Conservation (phyloP, 2,797 vertebrate species). For the Lagodon rhomboides region DNA sequence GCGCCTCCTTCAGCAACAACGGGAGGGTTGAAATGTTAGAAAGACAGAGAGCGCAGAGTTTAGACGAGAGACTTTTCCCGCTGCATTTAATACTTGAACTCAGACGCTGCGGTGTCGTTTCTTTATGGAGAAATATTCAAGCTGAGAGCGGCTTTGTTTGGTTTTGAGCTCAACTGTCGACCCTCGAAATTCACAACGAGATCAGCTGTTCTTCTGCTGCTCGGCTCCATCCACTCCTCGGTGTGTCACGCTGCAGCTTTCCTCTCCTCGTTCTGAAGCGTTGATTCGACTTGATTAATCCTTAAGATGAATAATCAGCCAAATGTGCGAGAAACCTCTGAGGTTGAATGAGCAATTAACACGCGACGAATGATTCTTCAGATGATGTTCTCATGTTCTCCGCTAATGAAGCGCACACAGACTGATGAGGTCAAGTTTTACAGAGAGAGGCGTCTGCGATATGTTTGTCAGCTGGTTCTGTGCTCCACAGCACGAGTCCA, state of each 20-base stretch:
- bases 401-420: neutral
- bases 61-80: neutral
- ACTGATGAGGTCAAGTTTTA: no score
- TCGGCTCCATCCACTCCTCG: neutral
- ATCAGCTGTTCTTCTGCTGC: neutral
- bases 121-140: slow-evolving; percentile 19
- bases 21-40: slow-evolving; percentile 7
- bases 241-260: neutral
- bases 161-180: neutral
- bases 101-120: neutral
- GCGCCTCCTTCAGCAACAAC: neutral
- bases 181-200: neutral
- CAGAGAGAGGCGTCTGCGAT: no score
- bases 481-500: no score
- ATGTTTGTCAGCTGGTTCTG: no score
- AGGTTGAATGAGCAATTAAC: slow-evolving; percentile 13
- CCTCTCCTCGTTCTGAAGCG: neutral
- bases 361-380: no score
- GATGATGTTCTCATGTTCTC: slow-evolving; percentile 1
- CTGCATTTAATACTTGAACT: slow-evolving; percentile 52
- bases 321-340: neutral
- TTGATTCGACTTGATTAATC: neutral
- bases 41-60: neutral
- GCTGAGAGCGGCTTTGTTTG: neutral
- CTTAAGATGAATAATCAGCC: slow-evolving; percentile 8